Percentiles rank a stretch among this genome's conserved stretches.
Evolutionary conservation across 1,140 invertebrate species (phyloP).

Genomic region (Halyomorpha halys): DNA sequence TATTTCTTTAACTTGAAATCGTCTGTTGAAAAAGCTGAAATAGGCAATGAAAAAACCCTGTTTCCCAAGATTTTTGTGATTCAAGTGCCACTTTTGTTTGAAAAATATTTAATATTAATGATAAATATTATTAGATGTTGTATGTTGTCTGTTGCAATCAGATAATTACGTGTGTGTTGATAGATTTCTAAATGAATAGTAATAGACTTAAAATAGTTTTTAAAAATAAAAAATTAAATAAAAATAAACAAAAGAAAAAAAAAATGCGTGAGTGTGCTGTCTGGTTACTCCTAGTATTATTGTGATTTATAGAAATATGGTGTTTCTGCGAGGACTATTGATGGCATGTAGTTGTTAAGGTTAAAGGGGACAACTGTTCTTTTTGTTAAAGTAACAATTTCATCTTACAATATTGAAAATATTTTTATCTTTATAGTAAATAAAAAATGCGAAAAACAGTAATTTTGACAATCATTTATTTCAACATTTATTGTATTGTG

Average conservation of each 20-base stretch:
- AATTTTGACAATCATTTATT: slow-evolving; percentile 18
- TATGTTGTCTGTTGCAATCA: slow-evolving; percentile 29
- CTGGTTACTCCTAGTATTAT: slow-evolving; percentile 9
- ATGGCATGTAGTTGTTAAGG: no score
- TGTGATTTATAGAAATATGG: slow-evolving; percentile 18
- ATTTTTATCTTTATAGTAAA: no score
- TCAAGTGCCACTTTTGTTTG: slow-evolving; percentile 34
- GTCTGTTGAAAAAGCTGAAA: neutral
- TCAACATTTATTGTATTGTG: slow-evolving; percentile 7
- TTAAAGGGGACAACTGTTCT: no score
- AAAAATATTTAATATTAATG: slow-evolving; percentile 29
- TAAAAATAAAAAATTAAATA: neutral
- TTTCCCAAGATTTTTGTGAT: slow-evolving; percentile 32
- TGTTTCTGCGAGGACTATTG: slow-evolving; percentile 24
- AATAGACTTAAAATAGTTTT: slow-evolving; percentile 10
- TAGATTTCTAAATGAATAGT: slow-evolving; percentile 22
- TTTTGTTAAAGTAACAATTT: no score
- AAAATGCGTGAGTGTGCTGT: neutral
- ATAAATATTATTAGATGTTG: slow-evolving; percentile 31
- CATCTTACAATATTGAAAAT: no score
- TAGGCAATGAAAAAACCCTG: slow-evolving; percentile 4
- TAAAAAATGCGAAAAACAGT: slow-evolving; percentile 14
- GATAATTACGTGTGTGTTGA: slow-evolving; percentile 28
- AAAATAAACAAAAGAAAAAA: neutral
- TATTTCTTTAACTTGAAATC: neutral